These are phyloP conservation scores for Casuarius casuarius DNA, from an alignment of 2,113 vertebrate species.

Conservation along the genomic window DNA sequence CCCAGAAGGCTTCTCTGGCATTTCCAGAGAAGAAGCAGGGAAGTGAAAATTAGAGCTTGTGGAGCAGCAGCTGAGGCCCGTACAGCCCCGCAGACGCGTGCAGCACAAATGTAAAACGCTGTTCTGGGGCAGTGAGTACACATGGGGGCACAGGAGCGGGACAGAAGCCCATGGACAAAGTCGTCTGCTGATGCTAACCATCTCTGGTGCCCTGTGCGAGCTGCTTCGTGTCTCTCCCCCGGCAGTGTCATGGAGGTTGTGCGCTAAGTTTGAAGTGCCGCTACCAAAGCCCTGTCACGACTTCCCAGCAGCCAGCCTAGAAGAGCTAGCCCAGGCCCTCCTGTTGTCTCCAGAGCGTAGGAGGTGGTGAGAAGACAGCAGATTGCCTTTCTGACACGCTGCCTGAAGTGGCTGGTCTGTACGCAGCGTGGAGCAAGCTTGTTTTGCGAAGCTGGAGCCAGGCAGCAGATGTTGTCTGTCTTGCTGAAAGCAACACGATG, in stretches of 20 bases:
- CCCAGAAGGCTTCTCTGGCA: not conserved
- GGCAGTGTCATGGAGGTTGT: not conserved
- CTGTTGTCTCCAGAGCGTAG: not conserved
- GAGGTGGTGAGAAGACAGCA: too few species aligned
- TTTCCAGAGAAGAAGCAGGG: not conserved
- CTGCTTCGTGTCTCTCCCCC: not conserved
- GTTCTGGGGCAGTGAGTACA: not conserved
- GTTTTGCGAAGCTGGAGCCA: too few species aligned
- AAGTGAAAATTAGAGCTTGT: not conserved
- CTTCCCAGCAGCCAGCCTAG: not conserved
- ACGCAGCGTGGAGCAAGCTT: not conserved
- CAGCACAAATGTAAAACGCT: not conserved
- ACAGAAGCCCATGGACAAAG: accelerated
- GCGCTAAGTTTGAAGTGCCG: not conserved
- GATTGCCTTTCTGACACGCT: not conserved
- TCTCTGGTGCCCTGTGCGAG: not conserved
- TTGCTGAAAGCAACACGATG: not conserved
- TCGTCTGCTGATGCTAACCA: not conserved
- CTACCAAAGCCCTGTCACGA: not conserved
- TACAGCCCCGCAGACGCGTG: too few species aligned
- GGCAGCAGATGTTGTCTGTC: not conserved
- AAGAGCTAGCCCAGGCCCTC: not conserved
- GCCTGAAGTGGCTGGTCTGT: too few species aligned
- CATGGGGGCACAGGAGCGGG: not conserved
- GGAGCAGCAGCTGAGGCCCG: not conserved